Conservation (phyloP, 1,140 invertebrate species). For the Zaprionus africanus region DNA sequence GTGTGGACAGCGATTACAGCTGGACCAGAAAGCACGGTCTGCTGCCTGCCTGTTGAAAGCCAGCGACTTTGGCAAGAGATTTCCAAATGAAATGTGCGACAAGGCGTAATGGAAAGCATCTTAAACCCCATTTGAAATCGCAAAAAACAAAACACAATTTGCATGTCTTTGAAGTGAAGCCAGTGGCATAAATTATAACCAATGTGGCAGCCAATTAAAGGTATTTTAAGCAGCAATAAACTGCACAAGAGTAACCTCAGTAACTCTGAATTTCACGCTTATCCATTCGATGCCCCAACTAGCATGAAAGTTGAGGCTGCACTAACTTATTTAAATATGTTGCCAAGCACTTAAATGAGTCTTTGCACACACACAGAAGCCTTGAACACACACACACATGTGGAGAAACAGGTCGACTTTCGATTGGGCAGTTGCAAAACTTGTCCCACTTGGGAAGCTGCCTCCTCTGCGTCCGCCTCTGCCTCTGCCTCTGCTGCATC, state of each 20-base stretch:
- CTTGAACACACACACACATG: neutral
- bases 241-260: neutral
- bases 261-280: neutral
- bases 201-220: neutral
- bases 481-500: conserved; percentile 10
- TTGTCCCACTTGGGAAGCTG: conserved; percentile 10
- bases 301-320: neutral
- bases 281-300: neutral
- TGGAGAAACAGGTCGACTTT: neutral
- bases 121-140: neutral
- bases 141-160: neutral
- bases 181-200: neutral
- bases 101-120: neutral
- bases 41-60: conserved; percentile 2
- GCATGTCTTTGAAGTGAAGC: conserved; percentile 2
- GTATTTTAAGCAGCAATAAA: too few species aligned
- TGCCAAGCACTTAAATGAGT: conserved; percentile 74
- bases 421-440: conserved; percentile 19
- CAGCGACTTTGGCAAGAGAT: conserved; percentile 4
- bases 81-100: conserved; percentile 19
- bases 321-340: conserved; percentile 54
- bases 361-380: conserved; percentile 25
- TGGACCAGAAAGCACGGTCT: conserved; percentile 14
- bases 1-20: conserved; percentile 21
- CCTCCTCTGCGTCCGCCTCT: neutral